Conservation (phyloP, 2,113 vertebrate genomes). For the Odocoileus hemionus region DNA sequence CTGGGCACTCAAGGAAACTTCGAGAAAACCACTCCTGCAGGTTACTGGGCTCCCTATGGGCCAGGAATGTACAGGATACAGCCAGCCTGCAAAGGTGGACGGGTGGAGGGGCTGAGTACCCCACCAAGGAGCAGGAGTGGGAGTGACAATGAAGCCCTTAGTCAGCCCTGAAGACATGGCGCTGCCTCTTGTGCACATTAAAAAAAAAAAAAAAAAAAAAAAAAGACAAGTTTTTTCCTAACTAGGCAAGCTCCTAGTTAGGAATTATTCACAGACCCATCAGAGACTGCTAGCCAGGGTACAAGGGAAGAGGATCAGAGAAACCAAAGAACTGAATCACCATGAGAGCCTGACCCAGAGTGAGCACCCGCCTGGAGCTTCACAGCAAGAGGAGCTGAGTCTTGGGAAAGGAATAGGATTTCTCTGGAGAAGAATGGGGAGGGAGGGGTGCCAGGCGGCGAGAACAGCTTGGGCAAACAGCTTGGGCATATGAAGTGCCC, state of each 20-base stretch:
- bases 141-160: not conserved
- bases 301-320: fast-evolving
- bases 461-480: not conserved
- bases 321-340: not conserved
- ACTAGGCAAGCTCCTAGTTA: not conserved
- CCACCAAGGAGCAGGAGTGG: not conserved
- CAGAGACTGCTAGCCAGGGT: not conserved
- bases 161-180: not conserved
- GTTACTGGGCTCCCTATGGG: not conserved
- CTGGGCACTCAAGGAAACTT: not conserved
- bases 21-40: not conserved
- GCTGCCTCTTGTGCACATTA: not conserved
- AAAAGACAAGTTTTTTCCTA: not conserved
- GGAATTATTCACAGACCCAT: not conserved
- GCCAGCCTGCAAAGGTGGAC: not conserved
- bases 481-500: not conserved
- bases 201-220: not conserved
- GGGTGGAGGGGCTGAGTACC: not conserved
- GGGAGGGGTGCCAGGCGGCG: not conserved
- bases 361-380: not conserved
- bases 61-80: not conserved
- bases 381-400: not conserved
- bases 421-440: not conserved
- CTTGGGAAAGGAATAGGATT: not conserved
- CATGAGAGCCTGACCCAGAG: not conserved